Evolutionary conservation across 2,888 invertebrate genomes (phyloP).

Genomic region (Phorcus lineatus): DNA sequence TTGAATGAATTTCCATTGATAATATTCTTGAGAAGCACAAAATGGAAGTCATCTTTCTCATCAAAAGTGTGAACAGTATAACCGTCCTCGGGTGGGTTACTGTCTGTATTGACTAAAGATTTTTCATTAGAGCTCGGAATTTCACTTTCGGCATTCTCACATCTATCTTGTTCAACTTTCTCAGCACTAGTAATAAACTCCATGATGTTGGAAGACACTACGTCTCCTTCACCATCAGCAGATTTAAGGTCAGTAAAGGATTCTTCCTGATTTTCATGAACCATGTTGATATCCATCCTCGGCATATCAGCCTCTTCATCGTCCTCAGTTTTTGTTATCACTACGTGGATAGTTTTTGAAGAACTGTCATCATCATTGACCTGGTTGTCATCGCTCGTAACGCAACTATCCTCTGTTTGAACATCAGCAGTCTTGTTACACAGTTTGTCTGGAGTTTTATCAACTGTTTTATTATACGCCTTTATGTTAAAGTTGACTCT

Average conservation of each 20-base stretch:
- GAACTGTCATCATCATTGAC: neutral
- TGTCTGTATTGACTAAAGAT: neutral
- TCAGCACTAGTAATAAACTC: too few relatives aligned
- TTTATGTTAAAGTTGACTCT: conserved; percentile 32
- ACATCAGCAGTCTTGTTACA: too few relatives aligned
- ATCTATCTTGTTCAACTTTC: too few relatives aligned
- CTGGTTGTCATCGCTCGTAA: too few relatives aligned
- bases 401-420: too few relatives aligned
- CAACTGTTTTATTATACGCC: too few relatives aligned
- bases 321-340: conserved; percentile 18
- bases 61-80: neutral
- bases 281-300: neutral
- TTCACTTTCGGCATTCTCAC: neutral
- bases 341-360: conserved; percentile 23
- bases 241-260: neutral
- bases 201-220: too few relatives aligned
- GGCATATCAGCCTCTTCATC: too few relatives aligned
- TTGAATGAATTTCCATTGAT: conserved; percentile 50
- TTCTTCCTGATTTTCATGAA: neutral
- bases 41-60: conserved; percentile 50
- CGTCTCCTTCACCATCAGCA: neutral
- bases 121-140: neutral
- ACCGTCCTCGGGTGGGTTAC: neutral
- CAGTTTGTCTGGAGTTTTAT: too few relatives aligned
- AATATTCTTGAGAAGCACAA: conserved; percentile 49